Percentiles rank a stretch among this genome's conserved stretches.
Evolutionary conservation across 2,113 vertebrate species (phyloP).

Genomic region (Eidolon helvum): DNA sequence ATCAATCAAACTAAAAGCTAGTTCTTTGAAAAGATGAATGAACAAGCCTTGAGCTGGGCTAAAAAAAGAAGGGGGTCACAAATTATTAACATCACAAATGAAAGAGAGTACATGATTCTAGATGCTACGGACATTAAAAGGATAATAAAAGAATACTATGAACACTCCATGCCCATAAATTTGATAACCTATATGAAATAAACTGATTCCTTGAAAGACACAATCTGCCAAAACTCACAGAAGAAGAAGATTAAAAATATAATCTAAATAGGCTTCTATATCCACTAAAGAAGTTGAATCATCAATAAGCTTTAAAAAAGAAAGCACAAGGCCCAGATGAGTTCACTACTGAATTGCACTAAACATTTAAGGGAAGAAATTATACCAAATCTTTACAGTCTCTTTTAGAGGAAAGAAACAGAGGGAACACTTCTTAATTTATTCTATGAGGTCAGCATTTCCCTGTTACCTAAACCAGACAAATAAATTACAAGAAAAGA

Average conservation of each 20-base stretch:
- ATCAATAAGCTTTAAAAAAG: not conserved
- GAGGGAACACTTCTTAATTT: not conserved
- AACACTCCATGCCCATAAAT: not conserved
- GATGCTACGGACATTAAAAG: not conserved
- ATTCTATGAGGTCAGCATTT: not conserved
- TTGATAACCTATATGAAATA: not conserved
- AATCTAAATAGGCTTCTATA: not conserved
- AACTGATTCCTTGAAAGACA: not conserved
- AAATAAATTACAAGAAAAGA: not conserved
- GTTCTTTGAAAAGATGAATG: not conserved
- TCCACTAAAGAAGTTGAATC: not conserved
- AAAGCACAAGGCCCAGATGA: not conserved
- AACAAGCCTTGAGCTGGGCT: not conserved
- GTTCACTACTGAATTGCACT: not conserved
- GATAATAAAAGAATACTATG: not conserved
- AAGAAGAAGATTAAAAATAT: not conserved
- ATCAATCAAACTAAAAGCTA: not conserved
- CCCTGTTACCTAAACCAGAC: not conserved
- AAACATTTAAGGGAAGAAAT: not conserved
- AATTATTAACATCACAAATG: not conserved
- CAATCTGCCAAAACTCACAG: not conserved
- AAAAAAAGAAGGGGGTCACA: not conserved
- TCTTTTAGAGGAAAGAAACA: not conserved
- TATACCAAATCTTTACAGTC: not conserved
- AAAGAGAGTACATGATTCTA: not conserved